These are phyloP conservation scores for Megaceryle torquata DNA, from an alignment of 2,113 vertebrate species.

Conservation along the genomic window DNA sequence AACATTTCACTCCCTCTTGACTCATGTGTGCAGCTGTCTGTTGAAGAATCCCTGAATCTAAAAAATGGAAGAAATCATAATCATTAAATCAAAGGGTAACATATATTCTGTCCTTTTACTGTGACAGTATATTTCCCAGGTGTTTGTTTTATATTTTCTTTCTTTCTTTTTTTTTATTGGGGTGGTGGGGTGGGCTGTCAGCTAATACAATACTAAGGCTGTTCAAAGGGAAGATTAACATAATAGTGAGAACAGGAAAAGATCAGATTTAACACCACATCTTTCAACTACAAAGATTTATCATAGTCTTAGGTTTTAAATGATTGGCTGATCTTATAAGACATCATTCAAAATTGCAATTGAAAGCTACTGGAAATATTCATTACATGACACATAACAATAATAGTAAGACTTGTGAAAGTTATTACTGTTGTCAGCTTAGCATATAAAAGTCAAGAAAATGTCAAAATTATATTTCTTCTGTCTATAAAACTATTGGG, in stretches of 20 bases:
- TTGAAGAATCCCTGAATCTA: background rate
- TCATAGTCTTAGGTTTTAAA: background rate
- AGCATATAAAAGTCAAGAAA: background rate
- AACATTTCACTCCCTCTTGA: background rate
- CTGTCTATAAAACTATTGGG: background rate
- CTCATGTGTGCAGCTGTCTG: background rate
- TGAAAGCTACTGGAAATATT: background rate
- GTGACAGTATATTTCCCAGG: background rate
- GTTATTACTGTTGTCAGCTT: background rate
- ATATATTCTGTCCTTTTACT: background rate
- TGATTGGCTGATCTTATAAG: background rate
- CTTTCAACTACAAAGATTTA: background rate
- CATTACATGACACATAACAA: background rate
- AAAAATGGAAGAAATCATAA: background rate
- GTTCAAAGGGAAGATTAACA: background rate
- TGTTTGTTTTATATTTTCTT: background rate
- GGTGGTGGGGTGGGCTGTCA: background rate
- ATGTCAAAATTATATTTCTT: background rate
- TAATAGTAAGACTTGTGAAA: background rate
- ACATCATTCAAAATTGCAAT: background rate
- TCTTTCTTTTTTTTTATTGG: too few species aligned
- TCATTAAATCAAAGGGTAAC: background rate
- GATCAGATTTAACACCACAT: background rate
- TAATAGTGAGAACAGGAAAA: background rate
- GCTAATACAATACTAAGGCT: background rate